These are phyloP conservation scores for Chloropsis hardwickii DNA, from an alignment of 2,113 vertebrate genomes.

Conservation along the genomic window DNA sequence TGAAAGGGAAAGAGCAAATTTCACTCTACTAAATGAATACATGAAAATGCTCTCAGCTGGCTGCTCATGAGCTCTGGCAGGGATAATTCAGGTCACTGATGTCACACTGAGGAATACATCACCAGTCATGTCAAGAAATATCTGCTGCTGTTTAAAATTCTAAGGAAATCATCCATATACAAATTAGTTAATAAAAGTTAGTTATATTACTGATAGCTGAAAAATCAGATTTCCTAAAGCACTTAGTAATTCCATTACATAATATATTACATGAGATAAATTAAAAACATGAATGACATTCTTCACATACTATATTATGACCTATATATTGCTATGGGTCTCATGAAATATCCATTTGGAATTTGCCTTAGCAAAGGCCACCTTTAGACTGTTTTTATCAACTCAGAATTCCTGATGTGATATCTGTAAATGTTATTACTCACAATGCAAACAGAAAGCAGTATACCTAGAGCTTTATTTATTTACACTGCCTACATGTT, in stretches of 20 bases:
- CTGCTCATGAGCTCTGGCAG: background rate
- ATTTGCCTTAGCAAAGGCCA: background rate
- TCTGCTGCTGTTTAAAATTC: background rate
- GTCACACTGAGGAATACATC: background rate
- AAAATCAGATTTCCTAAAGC: background rate
- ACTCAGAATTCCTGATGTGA: background rate
- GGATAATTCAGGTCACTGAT: background rate
- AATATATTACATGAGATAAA: background rate
- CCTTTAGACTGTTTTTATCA: slow-evolving; percentile 3
- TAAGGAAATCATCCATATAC: background rate
- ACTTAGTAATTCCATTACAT: background rate
- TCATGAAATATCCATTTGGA: background rate
- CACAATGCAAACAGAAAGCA: slow-evolving; percentile 14
- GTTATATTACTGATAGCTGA: background rate
- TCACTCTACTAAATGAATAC: background rate
- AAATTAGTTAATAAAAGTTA: background rate
- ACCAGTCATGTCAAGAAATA: background rate
- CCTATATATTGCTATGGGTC: background rate
- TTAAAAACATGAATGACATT: background rate
- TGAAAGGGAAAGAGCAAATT: background rate
- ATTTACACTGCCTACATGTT: slow-evolving; percentile 26
- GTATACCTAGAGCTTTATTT: slow-evolving; percentile 21
- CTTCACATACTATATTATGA: background rate
- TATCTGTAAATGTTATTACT: slow-evolving; percentile 32
- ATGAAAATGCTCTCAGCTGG: background rate